These are phyloP conservation scores for Aplidium turbinatum DNA, from an alignment of 23 tunicate genomes.

Conservation along the genomic window DNA sequence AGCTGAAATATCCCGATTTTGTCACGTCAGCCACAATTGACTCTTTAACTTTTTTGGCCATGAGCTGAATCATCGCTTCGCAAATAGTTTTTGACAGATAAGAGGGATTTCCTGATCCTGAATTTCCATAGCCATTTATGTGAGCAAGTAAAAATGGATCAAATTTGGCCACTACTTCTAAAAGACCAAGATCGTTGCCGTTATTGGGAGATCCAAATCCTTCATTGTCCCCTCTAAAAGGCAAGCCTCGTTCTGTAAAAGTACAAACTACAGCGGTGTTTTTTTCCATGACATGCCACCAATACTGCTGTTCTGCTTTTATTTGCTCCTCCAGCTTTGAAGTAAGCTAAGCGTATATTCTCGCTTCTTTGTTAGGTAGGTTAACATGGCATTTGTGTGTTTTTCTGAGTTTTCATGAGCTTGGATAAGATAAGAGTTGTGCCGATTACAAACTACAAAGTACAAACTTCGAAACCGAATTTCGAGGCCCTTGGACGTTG, in stretches of 20 bases:
- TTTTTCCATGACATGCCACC: constrained; percentile 45
- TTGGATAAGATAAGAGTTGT: constrained; percentile 26
- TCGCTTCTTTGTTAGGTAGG: constrained; percentile 30
- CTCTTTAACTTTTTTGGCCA: constrained; percentile 24
- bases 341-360: constrained; percentile 37
- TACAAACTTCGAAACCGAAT: too few species aligned
- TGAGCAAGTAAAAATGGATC: constrained; percentile 48
- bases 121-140: constrained; percentile 32
- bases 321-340: constrained; percentile 35
- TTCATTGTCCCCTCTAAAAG: constrained; percentile 43
- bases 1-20: constrained; percentile 33
- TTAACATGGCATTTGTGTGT: constrained; percentile 24
- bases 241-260: constrained; percentile 9
- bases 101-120: constrained; percentile 37
- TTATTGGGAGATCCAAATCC: constrained; percentile 35
- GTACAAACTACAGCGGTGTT: constrained; percentile 16
- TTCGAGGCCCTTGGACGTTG: too few species aligned
- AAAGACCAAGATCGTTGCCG: constrained; percentile 38
- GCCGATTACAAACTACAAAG: too few species aligned
- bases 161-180: constrained; percentile 28
- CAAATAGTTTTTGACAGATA: constrained; percentile 26
- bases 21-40: constrained; percentile 16
- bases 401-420: constrained; percentile 24
- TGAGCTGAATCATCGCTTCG: constrained; percentile 27
- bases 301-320: constrained; percentile 40